Percentiles rank a stretch among this genome's conserved stretches.
phyloP scores from a whole-genome alignment of 2,888 invertebrate species.

The Fragum fragum region DNA sequence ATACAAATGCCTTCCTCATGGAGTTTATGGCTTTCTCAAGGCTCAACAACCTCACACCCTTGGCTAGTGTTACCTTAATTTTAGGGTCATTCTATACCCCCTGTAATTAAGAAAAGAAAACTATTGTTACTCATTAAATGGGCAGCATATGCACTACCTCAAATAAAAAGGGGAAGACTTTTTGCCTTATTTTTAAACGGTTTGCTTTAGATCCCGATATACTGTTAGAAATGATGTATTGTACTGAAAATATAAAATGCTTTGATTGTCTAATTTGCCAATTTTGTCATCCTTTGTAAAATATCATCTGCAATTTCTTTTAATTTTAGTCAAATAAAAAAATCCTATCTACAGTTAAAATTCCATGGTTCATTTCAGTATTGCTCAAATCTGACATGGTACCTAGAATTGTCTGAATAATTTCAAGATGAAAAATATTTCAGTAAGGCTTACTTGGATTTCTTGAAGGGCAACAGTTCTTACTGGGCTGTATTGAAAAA shows the following conservation, averaged over 20 bases:
- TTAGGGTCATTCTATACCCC: conserved; percentile 31
- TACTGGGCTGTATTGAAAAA: conserved; percentile 48
- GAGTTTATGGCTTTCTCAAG: conserved; percentile 46
- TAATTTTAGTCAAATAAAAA: too few relatives aligned
- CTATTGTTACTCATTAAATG: neutral
- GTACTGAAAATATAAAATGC: too few relatives aligned
- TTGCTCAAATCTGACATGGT: too few relatives aligned
- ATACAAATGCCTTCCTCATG: conserved; percentile 35
- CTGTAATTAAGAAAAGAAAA: conserved; percentile 18
- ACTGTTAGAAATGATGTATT: too few relatives aligned
- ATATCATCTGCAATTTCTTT: neutral
- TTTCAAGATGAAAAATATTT: neutral
- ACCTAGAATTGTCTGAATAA: neutral
- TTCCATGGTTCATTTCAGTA: too few relatives aligned
- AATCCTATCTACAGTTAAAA: too few relatives aligned
- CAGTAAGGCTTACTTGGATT: conserved; percentile 36
- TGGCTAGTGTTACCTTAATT: conserved; percentile 33
- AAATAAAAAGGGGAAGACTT: too few relatives aligned
- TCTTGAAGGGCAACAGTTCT: conserved; percentile 28
- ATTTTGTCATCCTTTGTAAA: too few relatives aligned
- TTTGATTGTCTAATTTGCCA: too few relatives aligned
- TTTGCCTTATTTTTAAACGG: too few relatives aligned
- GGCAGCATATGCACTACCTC: too few relatives aligned
- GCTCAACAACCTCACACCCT: conserved; percentile 58
- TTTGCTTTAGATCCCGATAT: too few relatives aligned